Conservation (phyloP, 2,113 vertebrate species). For the Conger conger region DNA sequence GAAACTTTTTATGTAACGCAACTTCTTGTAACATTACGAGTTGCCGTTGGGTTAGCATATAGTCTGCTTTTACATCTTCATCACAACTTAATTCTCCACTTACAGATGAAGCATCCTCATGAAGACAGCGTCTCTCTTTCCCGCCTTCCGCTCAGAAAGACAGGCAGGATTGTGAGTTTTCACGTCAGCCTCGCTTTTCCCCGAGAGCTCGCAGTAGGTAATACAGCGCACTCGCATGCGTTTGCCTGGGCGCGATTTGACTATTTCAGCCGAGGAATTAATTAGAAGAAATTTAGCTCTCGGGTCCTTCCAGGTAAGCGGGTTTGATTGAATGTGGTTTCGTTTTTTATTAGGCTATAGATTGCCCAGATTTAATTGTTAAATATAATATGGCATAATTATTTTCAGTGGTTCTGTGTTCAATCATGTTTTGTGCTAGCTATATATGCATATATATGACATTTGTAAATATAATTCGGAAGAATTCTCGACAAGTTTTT, state of each 20-base stretch:
- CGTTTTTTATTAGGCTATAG: neutral
- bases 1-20: conserved; percentile 14
- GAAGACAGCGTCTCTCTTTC: neutral
- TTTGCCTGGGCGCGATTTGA: neutral
- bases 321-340: neutral
- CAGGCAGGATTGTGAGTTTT: neutral
- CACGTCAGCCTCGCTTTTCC: neutral
- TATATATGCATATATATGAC: neutral
- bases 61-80: conserved; percentile 1
- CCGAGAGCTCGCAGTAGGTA: neutral
- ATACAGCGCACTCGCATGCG: neutral
- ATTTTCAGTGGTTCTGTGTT: neutral
- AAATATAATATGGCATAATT: neutral
- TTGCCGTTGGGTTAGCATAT: conserved; percentile 11
- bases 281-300: neutral
- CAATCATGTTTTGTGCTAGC: neutral
- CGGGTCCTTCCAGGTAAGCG: conserved; percentile 12
- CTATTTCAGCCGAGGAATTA: neutral
- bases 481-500: neutral
- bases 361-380: neutral
- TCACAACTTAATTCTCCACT: conserved; percentile 6
- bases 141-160: neutral
- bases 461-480: neutral
- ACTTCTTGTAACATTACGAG: conserved; percentile 3
- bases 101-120: conserved; percentile 5